phyloP scores from a whole-genome alignment of 2,113 vertebrate species.

The Nerophis lumbriciformis region DNA sequence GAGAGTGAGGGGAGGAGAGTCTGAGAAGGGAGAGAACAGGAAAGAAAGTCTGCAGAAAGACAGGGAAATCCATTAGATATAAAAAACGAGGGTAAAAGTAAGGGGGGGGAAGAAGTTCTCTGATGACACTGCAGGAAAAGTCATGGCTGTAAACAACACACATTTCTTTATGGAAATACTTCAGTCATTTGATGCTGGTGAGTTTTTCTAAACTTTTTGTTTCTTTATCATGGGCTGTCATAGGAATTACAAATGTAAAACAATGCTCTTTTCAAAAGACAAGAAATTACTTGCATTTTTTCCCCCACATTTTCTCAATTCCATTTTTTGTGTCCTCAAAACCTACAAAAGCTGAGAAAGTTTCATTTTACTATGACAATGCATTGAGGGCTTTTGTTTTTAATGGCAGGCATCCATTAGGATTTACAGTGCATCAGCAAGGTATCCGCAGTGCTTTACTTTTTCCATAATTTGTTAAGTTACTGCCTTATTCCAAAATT shows the following conservation, averaged over 20 bases:
- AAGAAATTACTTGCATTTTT: too few species aligned
- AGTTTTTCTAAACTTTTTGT: slow-evolving; percentile 46
- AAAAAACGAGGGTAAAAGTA: slow-evolving; percentile 28
- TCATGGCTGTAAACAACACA: slow-evolving; percentile 83
- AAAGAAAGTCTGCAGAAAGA: slow-evolving; percentile 44
- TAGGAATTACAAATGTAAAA: slow-evolving; percentile 15
- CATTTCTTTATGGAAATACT: slow-evolving; percentile 68
- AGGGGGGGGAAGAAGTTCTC: slow-evolving; percentile 33
- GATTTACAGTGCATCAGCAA: slow-evolving; percentile 10
- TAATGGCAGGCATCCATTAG: slow-evolving; percentile 26
- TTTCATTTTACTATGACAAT: slow-evolving; percentile 13
- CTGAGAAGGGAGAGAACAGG: slow-evolving; percentile 36
- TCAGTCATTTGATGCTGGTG: slow-evolving; percentile 68
- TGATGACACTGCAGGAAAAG: slow-evolving; percentile 59
- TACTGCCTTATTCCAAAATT: too few species aligned
- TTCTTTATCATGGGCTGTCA: slow-evolving; percentile 35
- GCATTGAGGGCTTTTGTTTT: slow-evolving; percentile 47
- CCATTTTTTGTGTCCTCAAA: slow-evolving; percentile 37
- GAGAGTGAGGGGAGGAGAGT: slow-evolving; percentile 34
- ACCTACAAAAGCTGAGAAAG: slow-evolving; percentile 2
- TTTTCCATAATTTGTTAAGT: too few species aligned
- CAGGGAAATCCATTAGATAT: slow-evolving; percentile 51
- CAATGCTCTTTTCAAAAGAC: neutral
- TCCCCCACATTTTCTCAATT: slow-evolving; percentile 21
- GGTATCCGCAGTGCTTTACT: too few species aligned